phyloP scores from a whole-genome alignment of 2,888 invertebrate genomes.

The Ormyrus rosae region DNA sequence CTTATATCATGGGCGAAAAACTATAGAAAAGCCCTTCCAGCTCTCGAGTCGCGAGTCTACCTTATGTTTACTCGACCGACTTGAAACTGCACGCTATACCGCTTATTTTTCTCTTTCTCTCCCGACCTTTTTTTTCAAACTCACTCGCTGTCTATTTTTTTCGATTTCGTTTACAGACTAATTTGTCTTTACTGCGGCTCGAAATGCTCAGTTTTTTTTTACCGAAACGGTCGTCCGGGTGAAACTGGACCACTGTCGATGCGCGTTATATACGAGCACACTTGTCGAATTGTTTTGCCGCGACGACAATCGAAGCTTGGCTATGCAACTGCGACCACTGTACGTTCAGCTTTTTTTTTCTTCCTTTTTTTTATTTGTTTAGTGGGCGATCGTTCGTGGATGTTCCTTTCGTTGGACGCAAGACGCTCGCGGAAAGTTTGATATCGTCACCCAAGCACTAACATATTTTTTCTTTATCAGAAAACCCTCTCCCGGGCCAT shows the following conservation, averaged over 20 bases:
- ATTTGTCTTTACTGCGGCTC: constrained; percentile 18
- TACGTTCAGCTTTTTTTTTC: constrained; percentile 3
- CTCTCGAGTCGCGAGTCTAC: constrained; percentile 16
- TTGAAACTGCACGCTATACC: constrained; percentile 31
- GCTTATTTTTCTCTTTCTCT: constrained; percentile 32
- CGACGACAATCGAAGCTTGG: constrained; percentile 23
- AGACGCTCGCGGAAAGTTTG: constrained; percentile 11
- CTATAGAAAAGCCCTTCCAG: constrained; percentile 7
- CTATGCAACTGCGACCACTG: constrained; percentile 30
- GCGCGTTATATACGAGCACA: constrained; percentile 4
- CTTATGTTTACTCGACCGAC: constrained; percentile 32
- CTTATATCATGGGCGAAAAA: constrained; percentile 23
- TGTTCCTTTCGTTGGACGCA: neutral
- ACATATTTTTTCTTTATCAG: constrained; percentile 46
- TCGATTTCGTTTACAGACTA: constrained; percentile 11
- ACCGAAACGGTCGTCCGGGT: constrained; percentile 15
- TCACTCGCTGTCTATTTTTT: constrained; percentile 4
- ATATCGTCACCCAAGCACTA: constrained; percentile 72
- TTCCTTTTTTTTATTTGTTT: constrained; percentile 7
- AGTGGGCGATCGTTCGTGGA: neutral
- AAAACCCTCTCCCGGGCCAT: constrained; percentile 73
- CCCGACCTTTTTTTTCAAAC: neutral
- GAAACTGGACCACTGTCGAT: constrained; percentile 29
- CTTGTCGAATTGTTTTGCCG: neutral
- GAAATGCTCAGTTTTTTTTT: constrained; percentile 11